Base-by-base conservation (phyloP, 1,140 invertebrate genomes). In the Pseudoatta argentina region DNA sequence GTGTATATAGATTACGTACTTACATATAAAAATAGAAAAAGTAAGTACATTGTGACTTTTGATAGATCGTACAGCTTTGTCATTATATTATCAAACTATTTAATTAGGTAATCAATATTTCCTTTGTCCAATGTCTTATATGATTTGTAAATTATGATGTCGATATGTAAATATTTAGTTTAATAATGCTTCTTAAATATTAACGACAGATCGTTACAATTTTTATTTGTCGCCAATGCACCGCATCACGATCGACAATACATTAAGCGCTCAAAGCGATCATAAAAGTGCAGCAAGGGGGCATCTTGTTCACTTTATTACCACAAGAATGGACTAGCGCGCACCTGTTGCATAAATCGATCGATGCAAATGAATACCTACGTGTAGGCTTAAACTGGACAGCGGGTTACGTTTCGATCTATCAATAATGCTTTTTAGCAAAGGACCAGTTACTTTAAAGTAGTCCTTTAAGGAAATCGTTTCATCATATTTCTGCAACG, bases 321-420 rank as follows among this genome's bases (percentile, higher is more conserved):
- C 21, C 14, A 21, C 61, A 30, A 85, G 86, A 88, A 91, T 88
- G 61, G 76, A 88, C 77, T 48, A 34, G 53, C 61, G 55, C 6
- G 73, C 89, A 91, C 89, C 89, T 91, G 88, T 92, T 91, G 91
- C 87, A 64, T 53, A 82, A 90, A 92, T 92, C 91, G 91, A 92
- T 92, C 85, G 89, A 48, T 85, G 67, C 48, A 48, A 89, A 91
- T 90, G 88, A 92, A 91, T 92, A 87, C 24, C 66, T 51, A 27
- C 59, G 44, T 61, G 30, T 78, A 83, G 85, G 53, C 88, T 86
- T 76, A 66, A 71, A 89, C 69, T 73, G 88, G 88, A 85, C 88
- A 89, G 39, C 24, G 59, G 63, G 61, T 87, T 89, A 69, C 73
- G 61, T 64, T 87, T 85, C 44, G 57, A 75, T 55, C 53, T 86